Evolutionary conservation across 2,113 vertebrate genomes (phyloP), one percentile per base, ranked within the genome.

Genomic region (Deroptyus accipitrinus): DNA sequence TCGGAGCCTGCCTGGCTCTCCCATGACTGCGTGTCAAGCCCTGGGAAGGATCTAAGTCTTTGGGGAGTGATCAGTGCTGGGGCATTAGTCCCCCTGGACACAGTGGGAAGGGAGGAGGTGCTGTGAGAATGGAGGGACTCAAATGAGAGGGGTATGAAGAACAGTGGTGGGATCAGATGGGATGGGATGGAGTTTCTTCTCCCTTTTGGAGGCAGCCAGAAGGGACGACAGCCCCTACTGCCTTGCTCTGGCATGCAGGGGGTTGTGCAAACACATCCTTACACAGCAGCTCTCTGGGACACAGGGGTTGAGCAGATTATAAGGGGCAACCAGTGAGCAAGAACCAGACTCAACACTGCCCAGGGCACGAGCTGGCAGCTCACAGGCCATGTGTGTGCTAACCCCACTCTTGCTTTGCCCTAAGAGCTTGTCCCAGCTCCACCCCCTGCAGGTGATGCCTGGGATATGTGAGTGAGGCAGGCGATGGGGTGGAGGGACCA

Each of bases 391-490:
- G 1, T 0, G 0, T 33, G 33, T 20, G 41, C 31, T 42, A 14
- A n/a, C n/a, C 44, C 57, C 25, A 13, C 3, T 6, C 64, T 35
- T 66, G 6, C 49, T 86, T 62, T 44, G 18, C 23, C 18, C 14
- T 42, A 28, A 61, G 7, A 11, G 48, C 48, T 44, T n/a, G 41
- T 41, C 48, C 55, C 42, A 30, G 0, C 4, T 6, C 39, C 84
- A 68, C 15, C 54, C 48, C 14, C 54, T 54, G 11, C 55, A 91
- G 57, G 39, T 91, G 84, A 24, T 78, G n/a, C 33, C 28, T 0
- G 1, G 8, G 41, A 3, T n/a, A 17, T 64, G 33, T 68, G 13
- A 69, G 4, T 0, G 30, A 28, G 14, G n/a, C 73, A 76, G 20
- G 16, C 37, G 31, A 80, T 70, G 55, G 25, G 72, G 15, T 8